These are phyloP conservation scores for Drymodes brunneopygia DNA, from an alignment of 2,113 vertebrate species.

Conservation along the genomic window DNA sequence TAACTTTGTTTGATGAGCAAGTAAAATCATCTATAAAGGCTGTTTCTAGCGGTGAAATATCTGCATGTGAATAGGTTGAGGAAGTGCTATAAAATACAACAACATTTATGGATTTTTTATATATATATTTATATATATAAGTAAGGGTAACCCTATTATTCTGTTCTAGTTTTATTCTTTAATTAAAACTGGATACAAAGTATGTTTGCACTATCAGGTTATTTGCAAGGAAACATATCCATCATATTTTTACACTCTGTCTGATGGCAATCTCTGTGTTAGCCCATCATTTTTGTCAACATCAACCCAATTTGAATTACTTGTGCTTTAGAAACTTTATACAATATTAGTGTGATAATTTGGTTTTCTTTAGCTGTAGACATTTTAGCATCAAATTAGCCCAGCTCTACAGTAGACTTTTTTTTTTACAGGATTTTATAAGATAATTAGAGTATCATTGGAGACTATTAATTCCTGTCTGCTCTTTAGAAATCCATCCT, in stretches of 20 bases:
- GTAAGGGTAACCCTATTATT: neutral
- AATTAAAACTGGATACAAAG: neutral
- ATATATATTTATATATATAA: no score
- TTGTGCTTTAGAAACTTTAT: neutral
- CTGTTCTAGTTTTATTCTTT: neutral
- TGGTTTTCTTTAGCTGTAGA: neutral
- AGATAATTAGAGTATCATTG: neutral
- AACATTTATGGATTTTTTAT: neutral
- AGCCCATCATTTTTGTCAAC: neutral
- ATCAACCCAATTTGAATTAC: neutral
- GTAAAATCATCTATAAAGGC: neutral
- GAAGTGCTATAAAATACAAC: neutral
- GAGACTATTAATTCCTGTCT: neutral
- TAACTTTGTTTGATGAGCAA: neutral
- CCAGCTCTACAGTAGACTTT: neutral
- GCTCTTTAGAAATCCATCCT: neutral
- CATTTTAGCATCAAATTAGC: neutral
- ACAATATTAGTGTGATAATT: neutral
- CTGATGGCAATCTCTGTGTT: neutral
- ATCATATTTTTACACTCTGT: neutral
- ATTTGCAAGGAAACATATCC: neutral
- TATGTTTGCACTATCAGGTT: neutral
- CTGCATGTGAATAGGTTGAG: neutral
- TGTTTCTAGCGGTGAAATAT: neutral
- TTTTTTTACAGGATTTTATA: neutral